phyloP scores from a whole-genome alignment of 2,113 vertebrate species.

The Theristicus caerulescens region DNA sequence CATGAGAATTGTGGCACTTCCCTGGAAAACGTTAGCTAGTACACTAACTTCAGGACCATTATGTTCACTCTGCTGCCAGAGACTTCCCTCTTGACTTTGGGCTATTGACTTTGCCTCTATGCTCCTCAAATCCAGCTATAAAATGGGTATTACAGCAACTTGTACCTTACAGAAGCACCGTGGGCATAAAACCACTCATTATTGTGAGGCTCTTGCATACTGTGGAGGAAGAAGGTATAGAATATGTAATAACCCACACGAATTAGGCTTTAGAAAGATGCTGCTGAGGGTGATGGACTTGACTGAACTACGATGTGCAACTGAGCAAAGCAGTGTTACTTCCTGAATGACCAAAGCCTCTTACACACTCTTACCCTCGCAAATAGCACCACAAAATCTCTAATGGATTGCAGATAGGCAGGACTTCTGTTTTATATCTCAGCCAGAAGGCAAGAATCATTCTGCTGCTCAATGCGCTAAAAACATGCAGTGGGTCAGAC shows the following conservation, averaged over 20 bases:
- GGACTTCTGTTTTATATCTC: constrained; percentile 12
- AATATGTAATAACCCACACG: background rate
- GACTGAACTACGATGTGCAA: background rate
- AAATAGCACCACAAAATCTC: background rate
- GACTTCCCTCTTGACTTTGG: background rate
- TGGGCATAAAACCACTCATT: background rate
- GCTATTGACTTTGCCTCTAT: background rate
- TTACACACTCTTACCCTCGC: background rate
- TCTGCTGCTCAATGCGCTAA: background rate
- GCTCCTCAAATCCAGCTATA: background rate
- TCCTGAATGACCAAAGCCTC: background rate
- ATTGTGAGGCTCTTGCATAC: background rate
- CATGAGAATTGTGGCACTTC: background rate
- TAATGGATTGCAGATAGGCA: background rate
- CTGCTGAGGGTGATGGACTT: background rate
- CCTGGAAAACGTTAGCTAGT: background rate
- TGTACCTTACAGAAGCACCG: background rate
- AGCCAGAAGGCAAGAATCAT: background rate
- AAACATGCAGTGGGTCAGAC: background rate
- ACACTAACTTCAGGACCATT: background rate
- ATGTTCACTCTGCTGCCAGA: background rate
- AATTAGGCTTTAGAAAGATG: background rate
- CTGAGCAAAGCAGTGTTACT: background rate
- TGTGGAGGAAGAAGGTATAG: background rate
- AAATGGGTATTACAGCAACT: background rate